Evolutionary conservation across 2,113 vertebrate genomes (phyloP).

Genomic region (Channa maculata): DNA sequence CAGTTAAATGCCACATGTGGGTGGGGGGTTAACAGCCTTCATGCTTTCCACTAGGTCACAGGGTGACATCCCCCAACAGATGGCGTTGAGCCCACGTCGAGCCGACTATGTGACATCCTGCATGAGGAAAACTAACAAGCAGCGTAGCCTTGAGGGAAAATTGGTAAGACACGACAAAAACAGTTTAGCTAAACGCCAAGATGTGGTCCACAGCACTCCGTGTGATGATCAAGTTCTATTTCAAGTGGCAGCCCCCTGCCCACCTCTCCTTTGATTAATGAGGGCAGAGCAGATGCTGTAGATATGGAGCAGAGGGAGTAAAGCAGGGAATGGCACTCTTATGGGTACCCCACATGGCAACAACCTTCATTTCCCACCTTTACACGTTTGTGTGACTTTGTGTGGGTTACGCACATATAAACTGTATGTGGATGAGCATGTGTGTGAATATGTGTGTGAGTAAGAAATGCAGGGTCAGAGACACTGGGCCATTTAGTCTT

Average conservation of each 20-base stretch:
- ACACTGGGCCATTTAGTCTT: neutral
- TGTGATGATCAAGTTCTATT: constrained; percentile 63
- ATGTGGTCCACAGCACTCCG: constrained; percentile 46
- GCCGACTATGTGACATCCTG: constrained; percentile 29
- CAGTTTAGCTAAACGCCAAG: constrained; percentile 38
- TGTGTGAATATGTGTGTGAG: neutral
- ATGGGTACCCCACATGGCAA: constrained; percentile 39
- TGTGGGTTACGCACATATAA: neutral
- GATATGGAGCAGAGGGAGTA: constrained; percentile 44
- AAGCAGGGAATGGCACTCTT: constrained; percentile 30
- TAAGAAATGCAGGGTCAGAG: neutral
- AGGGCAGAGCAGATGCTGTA: constrained; percentile 73
- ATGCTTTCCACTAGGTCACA: constrained; percentile 52
- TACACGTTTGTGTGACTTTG: constrained; percentile 53
- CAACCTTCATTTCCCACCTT: constrained; percentile 63
- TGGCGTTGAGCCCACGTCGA: constrained; percentile 45
- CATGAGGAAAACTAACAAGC: constrained; percentile 59
- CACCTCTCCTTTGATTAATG: constrained; percentile 75
- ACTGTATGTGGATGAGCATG: neutral
- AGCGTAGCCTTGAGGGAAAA: constrained; percentile 38
- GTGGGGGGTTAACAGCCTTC: constrained; percentile 57
- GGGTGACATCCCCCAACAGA: constrained; percentile 62
- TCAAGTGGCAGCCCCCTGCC: constrained; percentile 63
- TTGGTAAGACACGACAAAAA: constrained; percentile 49
- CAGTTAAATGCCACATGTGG: constrained; percentile 58